Evolutionary conservation across 1,140 invertebrate species (phyloP).

Genomic region (Ostrea edulis): DNA sequence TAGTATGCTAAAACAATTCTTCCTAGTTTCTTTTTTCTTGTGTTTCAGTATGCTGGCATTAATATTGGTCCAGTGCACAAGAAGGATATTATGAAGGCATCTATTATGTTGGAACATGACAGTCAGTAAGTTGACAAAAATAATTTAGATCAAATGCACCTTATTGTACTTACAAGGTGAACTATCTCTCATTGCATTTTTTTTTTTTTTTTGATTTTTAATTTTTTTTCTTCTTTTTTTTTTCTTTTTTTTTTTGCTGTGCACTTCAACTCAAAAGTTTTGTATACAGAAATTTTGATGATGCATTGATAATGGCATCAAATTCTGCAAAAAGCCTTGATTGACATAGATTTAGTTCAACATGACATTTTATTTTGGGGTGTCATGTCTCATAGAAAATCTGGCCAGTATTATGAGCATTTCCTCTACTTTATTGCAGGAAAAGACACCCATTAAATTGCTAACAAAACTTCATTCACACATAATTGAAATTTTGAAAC

Average conservation of each 20-base stretch:
- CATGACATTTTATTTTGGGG: constrained; percentile 20
- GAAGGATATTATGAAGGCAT: constrained; percentile 99
- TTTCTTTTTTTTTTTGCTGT: constrained; percentile 24
- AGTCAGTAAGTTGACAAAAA: constrained; percentile 88
- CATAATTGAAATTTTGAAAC: constrained; percentile 35
- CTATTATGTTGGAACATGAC: constrained; percentile 99
- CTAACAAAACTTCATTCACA: constrained; percentile 36
- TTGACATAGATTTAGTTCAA: constrained; percentile 21
- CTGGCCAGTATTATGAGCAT: constrained; percentile 15
- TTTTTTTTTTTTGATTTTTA: too few species aligned
- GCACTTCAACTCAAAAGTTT: not conserved
- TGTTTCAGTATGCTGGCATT: constrained; percentile 96
- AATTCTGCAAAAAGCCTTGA: constrained; percentile 6
- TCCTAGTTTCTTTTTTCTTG: constrained; percentile 33
- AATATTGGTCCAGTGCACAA: constrained; percentile 99
- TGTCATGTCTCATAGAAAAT: constrained; percentile 29
- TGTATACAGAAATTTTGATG: not conserved
- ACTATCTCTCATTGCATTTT: too few species aligned
- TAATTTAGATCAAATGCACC: not conserved
- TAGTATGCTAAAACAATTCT: too few species aligned
- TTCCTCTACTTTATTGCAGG: constrained; percentile 40
- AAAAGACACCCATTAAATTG: constrained; percentile 33
- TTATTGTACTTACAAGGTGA: constrained; percentile 1
- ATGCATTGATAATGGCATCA: constrained; percentile 24
- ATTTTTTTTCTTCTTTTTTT: too few species aligned